Base-by-base conservation (phyloP, 1,140 invertebrate genomes). In the Apis laboriosa region DNA sequence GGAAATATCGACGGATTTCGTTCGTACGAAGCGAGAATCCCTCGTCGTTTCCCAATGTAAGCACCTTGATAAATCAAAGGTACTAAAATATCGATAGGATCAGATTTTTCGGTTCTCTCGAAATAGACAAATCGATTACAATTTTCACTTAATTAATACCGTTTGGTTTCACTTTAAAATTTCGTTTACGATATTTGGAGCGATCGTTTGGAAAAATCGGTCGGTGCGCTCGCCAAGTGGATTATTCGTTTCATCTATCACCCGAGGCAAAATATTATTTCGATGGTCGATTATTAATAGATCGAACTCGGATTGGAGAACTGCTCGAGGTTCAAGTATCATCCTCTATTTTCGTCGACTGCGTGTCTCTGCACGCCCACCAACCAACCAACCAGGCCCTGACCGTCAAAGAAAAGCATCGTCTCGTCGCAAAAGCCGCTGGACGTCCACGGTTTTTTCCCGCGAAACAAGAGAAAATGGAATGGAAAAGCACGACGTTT, bases 321-420 rank as follows among this genome's bases (percentile, higher is more conserved):
- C 67, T 68, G 68, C 34, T 71, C 19, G 85, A 80, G 81, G 67
- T 83, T 83, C 67, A n/a, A 84, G 85, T 66, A 79, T 66, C 85
- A 79, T n/a, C 58, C 60, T 86, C 85, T 88, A 88, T 88, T 88
- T 77, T 56, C 34, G 63, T 83, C 73, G 67, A 63, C 58, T 72
- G 72, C 58, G 51, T 56, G 85, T 66, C 86, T 63, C 64, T 49
- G 19, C 51, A 72, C 86, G 82, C 80, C 83, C 82, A 80, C 61
- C 34, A 4, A 34, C 34, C 34, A 4, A 7, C 34, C 34, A 12
- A 7, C 86, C 75, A 34, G 55, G 73, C 87, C 86, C 77, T 88
- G 87, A 86, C 87, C 87, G 87, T 84, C 84, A 88, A 86, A 89
- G 81, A 88, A 86, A 85, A 70, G 13, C 53, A 53, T 53, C 53